phyloP scores from a whole-genome alignment of 1,140 invertebrate species.

The Cecropterus lyciades region DNA sequence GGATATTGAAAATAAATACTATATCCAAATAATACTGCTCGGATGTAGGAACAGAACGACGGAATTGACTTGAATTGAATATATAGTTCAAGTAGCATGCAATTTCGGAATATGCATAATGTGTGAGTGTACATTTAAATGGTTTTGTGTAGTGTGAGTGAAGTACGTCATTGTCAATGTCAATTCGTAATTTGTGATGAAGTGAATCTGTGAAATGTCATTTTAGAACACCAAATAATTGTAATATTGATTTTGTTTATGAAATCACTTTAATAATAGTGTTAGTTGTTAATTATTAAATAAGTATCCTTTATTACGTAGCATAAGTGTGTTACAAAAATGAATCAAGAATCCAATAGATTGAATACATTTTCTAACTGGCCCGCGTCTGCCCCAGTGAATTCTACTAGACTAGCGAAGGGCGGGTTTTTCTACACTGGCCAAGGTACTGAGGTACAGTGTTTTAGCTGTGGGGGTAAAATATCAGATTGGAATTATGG shows the following conservation, averaged over 20 bases:
- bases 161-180: too few relatives aligned
- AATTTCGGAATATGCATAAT: too few relatives aligned
- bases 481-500: constrained; percentile 91
- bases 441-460: constrained; percentile 88
- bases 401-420: constrained; percentile 88
- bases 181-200: too few relatives aligned
- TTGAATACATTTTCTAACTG: constrained; percentile 89
- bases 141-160: too few relatives aligned
- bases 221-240: not conserved
- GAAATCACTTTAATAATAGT: not conserved
- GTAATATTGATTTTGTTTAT: constrained; percentile 9
- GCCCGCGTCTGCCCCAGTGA: constrained; percentile 88
- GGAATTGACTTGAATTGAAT: too few relatives aligned
- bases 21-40: too few relatives aligned
- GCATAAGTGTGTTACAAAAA: constrained; percentile 57
- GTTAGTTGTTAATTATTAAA: not conserved
- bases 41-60: too few relatives aligned
- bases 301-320: constrained; percentile 5
- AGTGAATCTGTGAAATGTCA: too few relatives aligned
- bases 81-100: too few relatives aligned
- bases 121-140: too few relatives aligned
- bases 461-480: constrained; percentile 89
- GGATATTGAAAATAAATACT: too few relatives aligned
- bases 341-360: constrained; percentile 89
- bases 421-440: constrained; percentile 93